Conservation (phyloP, 2,113 vertebrate genomes). For the Anguilla japonica region DNA sequence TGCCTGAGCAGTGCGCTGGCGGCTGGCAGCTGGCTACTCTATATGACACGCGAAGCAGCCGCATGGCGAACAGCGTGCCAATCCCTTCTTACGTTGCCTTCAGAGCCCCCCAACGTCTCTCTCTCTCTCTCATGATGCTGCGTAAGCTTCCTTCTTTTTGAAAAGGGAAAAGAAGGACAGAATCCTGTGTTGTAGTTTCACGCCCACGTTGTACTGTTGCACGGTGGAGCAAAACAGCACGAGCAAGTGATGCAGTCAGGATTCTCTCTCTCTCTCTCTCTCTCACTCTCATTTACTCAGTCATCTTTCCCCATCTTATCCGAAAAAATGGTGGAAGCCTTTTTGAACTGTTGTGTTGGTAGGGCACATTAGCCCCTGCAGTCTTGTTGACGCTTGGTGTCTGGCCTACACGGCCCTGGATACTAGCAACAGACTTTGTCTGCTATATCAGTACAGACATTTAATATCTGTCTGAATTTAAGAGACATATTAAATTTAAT, state of each 20-base stretch:
- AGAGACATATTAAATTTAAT: no score
- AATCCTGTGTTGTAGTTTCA: no score
- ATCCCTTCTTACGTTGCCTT: neutral
- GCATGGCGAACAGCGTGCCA: neutral
- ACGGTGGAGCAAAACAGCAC: no score
- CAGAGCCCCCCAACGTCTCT: neutral
- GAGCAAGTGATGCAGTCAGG: no score
- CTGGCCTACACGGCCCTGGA: neutral
- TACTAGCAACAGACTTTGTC: neutral
- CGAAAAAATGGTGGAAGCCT: neutral
- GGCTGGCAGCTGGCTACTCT: neutral
- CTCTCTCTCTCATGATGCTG: neutral
- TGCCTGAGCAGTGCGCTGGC: constrained; percentile 42
- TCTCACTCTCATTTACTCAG: neutral
- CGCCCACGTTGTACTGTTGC: no score
- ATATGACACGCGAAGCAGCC: neutral
- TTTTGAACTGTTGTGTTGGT: neutral
- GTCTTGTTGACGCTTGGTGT: neutral
- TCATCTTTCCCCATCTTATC: neutral
- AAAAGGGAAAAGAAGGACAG: no score
- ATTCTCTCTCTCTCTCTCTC: neutral
- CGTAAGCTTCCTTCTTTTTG: no score
- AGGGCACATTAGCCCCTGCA: neutral
- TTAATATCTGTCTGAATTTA: neutral
- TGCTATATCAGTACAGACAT: neutral